Conservation (phyloP, 2,888 invertebrate genomes). For the Pardosa pseudoannulata region DNA sequence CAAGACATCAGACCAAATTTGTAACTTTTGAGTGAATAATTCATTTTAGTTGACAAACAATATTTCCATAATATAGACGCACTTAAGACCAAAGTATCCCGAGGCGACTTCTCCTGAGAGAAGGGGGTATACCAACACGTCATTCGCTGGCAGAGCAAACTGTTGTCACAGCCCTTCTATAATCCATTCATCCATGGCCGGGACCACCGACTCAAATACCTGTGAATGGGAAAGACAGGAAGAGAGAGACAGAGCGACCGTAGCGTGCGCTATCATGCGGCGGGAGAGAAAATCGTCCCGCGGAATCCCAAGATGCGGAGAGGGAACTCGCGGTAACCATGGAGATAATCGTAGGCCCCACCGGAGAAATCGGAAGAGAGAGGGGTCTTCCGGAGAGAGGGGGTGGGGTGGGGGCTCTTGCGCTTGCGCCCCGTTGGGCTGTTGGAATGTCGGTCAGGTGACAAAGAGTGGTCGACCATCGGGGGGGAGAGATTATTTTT, state of each 20-base stretch:
- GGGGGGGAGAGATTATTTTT: too few relatives aligned
- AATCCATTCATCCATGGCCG: not conserved
- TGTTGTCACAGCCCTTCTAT: too few relatives aligned
- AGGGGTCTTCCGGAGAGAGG: not conserved
- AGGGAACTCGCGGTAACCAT: not conserved
- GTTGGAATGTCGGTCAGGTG: conserved; percentile 3
- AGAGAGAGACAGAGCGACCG: too few relatives aligned
- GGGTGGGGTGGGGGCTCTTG: not conserved
- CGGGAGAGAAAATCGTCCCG: not conserved
- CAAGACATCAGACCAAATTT: too few relatives aligned
- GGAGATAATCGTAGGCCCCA: not conserved
- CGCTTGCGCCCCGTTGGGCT: not conserved
- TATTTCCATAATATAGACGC: too few relatives aligned
- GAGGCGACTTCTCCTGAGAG: too few relatives aligned
- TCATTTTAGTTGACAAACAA: too few relatives aligned
- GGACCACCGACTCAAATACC: not conserved
- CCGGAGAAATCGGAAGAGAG: not conserved
- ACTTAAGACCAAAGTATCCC: too few relatives aligned
- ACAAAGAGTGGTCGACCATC: not conserved
- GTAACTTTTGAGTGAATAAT: too few relatives aligned
- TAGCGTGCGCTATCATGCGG: not conserved
- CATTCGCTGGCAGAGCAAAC: too few relatives aligned
- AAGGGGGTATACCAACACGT: too few relatives aligned
- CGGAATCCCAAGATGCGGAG: not conserved
- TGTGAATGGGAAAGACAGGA: not conserved